Conservation (phyloP, 2,113 vertebrate species). For the Burhinus bistriatus region DNA sequence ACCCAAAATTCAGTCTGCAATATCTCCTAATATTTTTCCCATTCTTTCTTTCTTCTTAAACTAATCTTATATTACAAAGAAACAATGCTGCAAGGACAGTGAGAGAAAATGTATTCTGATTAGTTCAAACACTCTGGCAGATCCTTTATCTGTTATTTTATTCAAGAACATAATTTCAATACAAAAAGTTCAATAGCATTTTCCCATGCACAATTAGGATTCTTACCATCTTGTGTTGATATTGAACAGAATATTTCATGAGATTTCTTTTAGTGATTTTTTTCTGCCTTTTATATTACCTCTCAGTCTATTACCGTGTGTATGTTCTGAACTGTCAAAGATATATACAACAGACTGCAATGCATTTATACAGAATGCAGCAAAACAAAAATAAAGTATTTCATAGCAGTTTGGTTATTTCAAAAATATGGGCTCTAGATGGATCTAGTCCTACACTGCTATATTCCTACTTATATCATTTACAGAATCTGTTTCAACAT, state of each 20-base stretch:
- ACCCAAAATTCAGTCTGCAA: neutral
- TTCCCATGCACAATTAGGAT: conserved; percentile 1
- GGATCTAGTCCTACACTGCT: neutral
- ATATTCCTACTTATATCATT: neutral
- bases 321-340: neutral
- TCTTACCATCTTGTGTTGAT: neutral
- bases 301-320: neutral
- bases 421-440: neutral
- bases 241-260: neutral
- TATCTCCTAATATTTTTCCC: neutral
- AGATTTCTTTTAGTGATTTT: neutral
- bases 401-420: neutral
- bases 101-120: neutral
- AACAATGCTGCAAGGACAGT: neutral
- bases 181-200: neutral
- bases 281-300: neutral
- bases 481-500: neutral
- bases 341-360: neutral
- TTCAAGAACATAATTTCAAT: conserved; percentile 19
- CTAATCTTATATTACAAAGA: neutral
- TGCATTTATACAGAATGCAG: neutral
- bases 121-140: neutral
- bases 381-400: neutral
- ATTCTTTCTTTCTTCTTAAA: neutral
- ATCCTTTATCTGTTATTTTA: conserved; percentile 10